Evolutionary conservation across 1,140 invertebrate species (phyloP).

Genomic region (Limonius californicus): DNA sequence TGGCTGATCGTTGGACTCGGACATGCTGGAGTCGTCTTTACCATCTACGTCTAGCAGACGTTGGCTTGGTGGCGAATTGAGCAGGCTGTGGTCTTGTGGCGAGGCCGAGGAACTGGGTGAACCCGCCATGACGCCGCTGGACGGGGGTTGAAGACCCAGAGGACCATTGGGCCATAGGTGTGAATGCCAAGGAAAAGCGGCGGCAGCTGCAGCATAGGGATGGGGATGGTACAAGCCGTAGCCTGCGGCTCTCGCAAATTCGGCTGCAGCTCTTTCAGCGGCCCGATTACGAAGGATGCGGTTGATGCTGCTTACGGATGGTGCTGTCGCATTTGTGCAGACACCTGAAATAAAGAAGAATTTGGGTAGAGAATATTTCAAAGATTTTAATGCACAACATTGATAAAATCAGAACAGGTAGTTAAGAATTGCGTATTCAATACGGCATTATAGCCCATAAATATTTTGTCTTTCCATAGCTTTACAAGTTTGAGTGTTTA

Average conservation of each 20-base stretch:
- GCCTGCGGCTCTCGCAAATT: conserved; percentile 86
- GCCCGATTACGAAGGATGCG: conserved; percentile 86
- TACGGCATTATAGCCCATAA: no score
- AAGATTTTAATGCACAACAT: no score
- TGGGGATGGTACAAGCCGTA: conserved; percentile 79
- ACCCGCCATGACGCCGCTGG: conserved; percentile 49
- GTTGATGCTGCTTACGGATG: conserved; percentile 91
- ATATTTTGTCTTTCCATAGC: no score
- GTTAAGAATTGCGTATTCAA: no score
- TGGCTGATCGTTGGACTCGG: conserved; percentile 73
- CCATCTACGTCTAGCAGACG: conserved; percentile 53
- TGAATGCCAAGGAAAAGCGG: conserved; percentile 72
- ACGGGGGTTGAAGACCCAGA: conserved; percentile 51
- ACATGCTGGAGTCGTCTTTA: conserved; percentile 70
- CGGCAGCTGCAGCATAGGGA: conserved; percentile 68
- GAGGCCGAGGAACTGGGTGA: conserved; percentile 49
- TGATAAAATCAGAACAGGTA: no score
- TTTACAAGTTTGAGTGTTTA: no score
- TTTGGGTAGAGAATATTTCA: no score
- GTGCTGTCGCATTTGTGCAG: conserved; percentile 86
- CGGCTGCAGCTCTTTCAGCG: conserved; percentile 87
- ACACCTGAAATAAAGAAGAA: conserved; percentile 60
- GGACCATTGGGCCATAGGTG: conserved; percentile 48
- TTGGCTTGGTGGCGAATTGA: conserved; percentile 47
- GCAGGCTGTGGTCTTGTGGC: conserved; percentile 55